Evolutionary conservation across 2,797 vertebrate genomes (phyloP), one percentile per base, ranked within the genome.

Genomic region (Myotis daubentonii): DNA sequence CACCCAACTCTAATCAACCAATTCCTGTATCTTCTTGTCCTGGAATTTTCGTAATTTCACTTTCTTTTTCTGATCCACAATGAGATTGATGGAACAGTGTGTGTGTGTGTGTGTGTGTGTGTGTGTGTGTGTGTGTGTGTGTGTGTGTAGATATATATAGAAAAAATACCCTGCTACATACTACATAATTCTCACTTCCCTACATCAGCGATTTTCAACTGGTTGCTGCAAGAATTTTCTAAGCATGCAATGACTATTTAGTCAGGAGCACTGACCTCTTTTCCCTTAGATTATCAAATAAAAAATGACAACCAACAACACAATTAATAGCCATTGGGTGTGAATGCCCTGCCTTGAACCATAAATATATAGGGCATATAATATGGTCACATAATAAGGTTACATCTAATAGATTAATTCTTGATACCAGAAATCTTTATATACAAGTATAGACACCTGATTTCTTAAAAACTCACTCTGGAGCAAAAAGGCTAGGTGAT

Each of bases 31-130:
- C 16, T 85, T 92, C 4, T 83, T 91, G 15, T 78, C 60, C 20
- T 90, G 17, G n/a, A 82, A 81, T 89, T 74, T 96, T 75, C 33
- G 49, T 44, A 41, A 82, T 82, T 93, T 87, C 13, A 70, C 6
- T 81, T 82, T 78, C 51, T 89, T 65, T 82, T 89, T 44, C 19
- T 82, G 53, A 81, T 36, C 7, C 15, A 53, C 23, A 15, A 49
- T 22, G 8, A 94, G 23, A 88, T n/a, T 79, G 47, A 71, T 33
- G 4, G 3, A 30, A 66, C 23, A 28, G 0, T 86, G 17, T 93
- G 8, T 41, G 33, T 55, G 0, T 86, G 17, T 93, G 8, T 41
- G 33, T 55, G 76, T 38, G 23, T 60, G 72, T 49, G 41, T 44
- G 4, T 22, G 41, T 66, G 17, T 44, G 19, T 19, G 55, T 44